Conservation (phyloP, 1,140 invertebrate species). For the Drosophila pandora region DNA sequence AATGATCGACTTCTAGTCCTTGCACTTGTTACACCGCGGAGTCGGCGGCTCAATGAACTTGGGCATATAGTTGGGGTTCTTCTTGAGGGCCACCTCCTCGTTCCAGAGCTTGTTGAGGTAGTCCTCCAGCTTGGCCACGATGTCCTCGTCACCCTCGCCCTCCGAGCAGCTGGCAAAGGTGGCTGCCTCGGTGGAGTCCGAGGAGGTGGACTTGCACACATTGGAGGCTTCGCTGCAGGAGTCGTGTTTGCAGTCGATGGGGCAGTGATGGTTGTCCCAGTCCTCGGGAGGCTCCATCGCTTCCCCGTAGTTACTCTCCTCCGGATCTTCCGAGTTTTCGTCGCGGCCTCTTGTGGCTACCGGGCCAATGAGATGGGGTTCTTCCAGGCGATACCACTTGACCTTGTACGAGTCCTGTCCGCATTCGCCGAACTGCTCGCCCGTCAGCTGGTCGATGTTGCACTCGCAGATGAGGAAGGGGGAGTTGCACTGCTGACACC, state of each 20-base stretch:
- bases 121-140: conserved; percentile 57
- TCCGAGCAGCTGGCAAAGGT: conserved; percentile 45
- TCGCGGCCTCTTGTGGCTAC: not conserved
- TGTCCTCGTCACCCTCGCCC: conserved; percentile 24
- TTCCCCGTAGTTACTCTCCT: conserved; percentile 27
- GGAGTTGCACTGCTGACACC: conserved; percentile 57
- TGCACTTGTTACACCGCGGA: conserved; percentile 20
- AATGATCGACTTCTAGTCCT: conserved; percentile 10
- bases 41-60: conserved; percentile 6
- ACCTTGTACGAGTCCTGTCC: conserved; percentile 75
- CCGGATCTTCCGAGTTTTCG: not conserved
- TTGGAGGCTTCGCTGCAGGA: conserved; percentile 46
- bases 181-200: conserved; percentile 6
- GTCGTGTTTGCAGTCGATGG: conserved; percentile 59
- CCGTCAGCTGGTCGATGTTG: conserved; percentile 67
- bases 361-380: not conserved
- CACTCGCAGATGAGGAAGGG: conserved; percentile 70
- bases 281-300: conserved; percentile 37
- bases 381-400: conserved; percentile 66
- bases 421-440: conserved; percentile 63
- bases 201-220: conserved; percentile 30
- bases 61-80: conserved; percentile 32
- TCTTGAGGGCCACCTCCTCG: conserved; percentile 59
- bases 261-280: conserved; percentile 69
- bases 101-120: conserved; percentile 67